phyloP scores from a whole-genome alignment of 2,888 invertebrate genomes.

The Melanchra persicariae region DNA sequence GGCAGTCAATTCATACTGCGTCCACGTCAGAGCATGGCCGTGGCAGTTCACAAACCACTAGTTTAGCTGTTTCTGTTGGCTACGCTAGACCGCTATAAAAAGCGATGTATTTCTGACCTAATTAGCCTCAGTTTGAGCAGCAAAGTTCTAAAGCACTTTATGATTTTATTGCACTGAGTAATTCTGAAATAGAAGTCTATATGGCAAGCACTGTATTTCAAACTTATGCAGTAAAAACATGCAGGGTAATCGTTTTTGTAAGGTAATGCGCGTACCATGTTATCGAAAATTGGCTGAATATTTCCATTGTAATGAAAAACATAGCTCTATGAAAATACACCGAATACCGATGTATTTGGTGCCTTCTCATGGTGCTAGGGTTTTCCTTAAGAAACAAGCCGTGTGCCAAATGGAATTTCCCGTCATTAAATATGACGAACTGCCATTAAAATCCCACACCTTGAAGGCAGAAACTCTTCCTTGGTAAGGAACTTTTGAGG shows the following conservation, averaged over 20 bases:
- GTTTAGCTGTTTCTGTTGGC: constrained; percentile 32
- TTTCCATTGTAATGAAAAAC: no score
- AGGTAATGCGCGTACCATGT: not conserved
- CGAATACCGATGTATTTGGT: no score
- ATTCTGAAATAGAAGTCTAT: constrained; percentile 7
- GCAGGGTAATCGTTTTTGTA: not conserved
- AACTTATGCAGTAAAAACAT: not conserved
- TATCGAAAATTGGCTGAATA: not conserved
- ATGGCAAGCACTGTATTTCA: not conserved
- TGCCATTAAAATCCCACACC: not conserved
- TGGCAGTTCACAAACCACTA: constrained; percentile 40
- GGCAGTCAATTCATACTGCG: constrained; percentile 38
- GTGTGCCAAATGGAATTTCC: no score
- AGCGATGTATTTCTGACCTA: constrained; percentile 45
- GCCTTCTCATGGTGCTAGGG: no score
- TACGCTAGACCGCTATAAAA: constrained; percentile 38
- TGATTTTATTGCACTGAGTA: constrained; percentile 17
- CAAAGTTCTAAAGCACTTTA: constrained; percentile 42
- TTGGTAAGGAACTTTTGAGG: no score
- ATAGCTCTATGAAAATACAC: no score
- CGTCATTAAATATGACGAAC: not conserved
- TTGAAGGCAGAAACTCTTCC: no score
- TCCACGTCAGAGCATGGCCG: constrained; percentile 13
- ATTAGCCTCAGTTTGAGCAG: constrained; percentile 29
- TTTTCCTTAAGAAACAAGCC: no score